Evolutionary conservation across 2,888 invertebrate species (phyloP), one percentile per base, ranked within the genome.

Genomic region (Scaptomyza tumidula): DNA sequence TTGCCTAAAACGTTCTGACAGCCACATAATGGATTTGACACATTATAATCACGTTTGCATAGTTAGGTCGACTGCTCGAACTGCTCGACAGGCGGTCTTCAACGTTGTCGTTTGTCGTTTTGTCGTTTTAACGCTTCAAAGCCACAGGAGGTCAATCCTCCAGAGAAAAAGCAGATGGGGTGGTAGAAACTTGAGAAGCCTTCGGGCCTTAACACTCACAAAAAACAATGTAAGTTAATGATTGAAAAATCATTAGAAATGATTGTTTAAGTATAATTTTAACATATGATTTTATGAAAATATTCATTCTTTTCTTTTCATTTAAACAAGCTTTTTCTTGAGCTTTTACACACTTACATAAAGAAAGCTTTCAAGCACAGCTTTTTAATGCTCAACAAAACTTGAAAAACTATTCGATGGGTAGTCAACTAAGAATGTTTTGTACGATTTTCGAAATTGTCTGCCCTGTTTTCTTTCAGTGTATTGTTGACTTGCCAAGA

Each of bases 1-100:
- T 70, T 50, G 67, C 69, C 82, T 48, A 61, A 71, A 70, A 78
- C 58, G 60, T 14, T 39, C 78, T 74, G 78, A 82, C 82, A 81
- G 73, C 76, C 75, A 74, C 78, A 84, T 84, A 86, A 89, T 87
- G 82, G 79, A 83, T 86, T 88, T 90, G 86, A 86, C 85, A 88
- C 88, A 88, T 86, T 86, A 88, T 85, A 86, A 89, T 88, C 80
- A 80, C 80, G 75, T 81, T 76, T 85, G 81, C 73, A 80, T 78
- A 83, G 83, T 75, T 67, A 29, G 31, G 13, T 13, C 16, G 33
- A 9, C 78, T 37, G n/a, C 39, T 39, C 68, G 44, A 35, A 9
- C 76, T n/a, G n/a, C 39, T 39, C 68, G 44, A 35, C 62, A 60
- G 64, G 57, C 56, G 57, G 70, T 61, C 48, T 9, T 16, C 49